Evolutionary conservation across 2,113 vertebrate species (phyloP).

Genomic region (human (Homo sapiens)): DNA sequence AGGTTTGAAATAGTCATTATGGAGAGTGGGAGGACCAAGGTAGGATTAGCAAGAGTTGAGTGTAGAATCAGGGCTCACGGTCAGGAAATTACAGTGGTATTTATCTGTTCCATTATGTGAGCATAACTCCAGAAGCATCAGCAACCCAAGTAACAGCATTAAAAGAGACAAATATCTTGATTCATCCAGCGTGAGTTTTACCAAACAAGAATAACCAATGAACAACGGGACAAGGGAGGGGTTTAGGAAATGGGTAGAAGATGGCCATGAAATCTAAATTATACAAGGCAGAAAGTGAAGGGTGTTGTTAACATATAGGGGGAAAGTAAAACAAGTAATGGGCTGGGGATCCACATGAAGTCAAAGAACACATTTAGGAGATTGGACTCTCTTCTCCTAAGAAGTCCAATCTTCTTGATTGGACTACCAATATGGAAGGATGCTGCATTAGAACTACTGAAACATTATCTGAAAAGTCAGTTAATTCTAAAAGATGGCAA

Average conservation of each 20-base stretch:
- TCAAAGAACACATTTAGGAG: neutral
- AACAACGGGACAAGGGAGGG: neutral
- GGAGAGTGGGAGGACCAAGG: neutral
- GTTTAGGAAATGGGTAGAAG: neutral
- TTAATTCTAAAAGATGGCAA: neutral
- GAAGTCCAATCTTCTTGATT: neutral
- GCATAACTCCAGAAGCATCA: neutral
- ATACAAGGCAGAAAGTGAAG: neutral
- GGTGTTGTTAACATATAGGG: neutral
- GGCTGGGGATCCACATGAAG: neutral
- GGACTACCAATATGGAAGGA: neutral
- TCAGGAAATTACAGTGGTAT: neutral
- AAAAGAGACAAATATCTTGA: neutral
- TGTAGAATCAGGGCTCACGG: too few relatives aligned
- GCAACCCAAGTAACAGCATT: neutral
- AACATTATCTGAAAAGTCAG: neutral
- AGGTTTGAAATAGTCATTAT: neutral
- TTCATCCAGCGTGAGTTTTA: neutral
- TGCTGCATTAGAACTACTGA: neutral
- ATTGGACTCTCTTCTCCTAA: too few relatives aligned
- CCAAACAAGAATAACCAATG: neutral
- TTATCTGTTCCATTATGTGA: neutral
- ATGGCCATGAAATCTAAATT: neutral
- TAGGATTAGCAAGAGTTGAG: too few relatives aligned
- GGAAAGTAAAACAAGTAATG: neutral